Evolutionary conservation across 2,797 vertebrate genomes (phyloP), one percentile per base, ranked within the genome.

Genomic region (Bovichtus variegatus): DNA sequence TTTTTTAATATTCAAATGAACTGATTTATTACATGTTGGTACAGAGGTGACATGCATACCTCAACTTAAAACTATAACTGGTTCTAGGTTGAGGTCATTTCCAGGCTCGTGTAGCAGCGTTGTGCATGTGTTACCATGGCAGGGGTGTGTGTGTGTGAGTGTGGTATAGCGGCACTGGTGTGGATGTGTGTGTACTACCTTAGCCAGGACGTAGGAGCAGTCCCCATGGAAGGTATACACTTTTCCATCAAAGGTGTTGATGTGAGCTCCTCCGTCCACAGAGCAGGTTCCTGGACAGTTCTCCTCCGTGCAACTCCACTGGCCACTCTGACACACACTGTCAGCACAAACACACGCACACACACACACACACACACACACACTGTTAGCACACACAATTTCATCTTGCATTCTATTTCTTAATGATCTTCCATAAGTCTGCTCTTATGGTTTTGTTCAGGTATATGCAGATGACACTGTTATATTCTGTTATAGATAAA

Each of bases 191-290:
- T 58, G 7, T n/a, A 3, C 6, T 75, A 86, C 86, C 86, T 88
- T 77, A 51, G 95, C 86, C 58, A 97, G 87, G 51, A 96, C 80
- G 47, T 96, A 97, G 40, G 94, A 89, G 66, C 96, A 97, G 84
- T 95, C 94, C 62, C 96, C 96, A 44, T 97, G 95, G 83, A 97
- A 96, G 63, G 86, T 93, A 87, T 94, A 97, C 43, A 88, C 65
- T 72, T 95, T 96, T 23, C 87, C 93, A 81, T 97, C 96, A 0
- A 93, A 96, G 0, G 95, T 96, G 51, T 89, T 94, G 64, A 97
- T 36, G 51, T 97, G 96, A 58, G 95, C 92, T 78, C 96, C 97
- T 83, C 96, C 97, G 81, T 93, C 92, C 57, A 97, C 80, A 31
- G 94, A 95, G 72, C 97, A 97, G 25, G 58, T 94, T 75, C 90